Conservation (phyloP, 2,797 vertebrate genomes). For the Bradypodion pumilum region DNA sequence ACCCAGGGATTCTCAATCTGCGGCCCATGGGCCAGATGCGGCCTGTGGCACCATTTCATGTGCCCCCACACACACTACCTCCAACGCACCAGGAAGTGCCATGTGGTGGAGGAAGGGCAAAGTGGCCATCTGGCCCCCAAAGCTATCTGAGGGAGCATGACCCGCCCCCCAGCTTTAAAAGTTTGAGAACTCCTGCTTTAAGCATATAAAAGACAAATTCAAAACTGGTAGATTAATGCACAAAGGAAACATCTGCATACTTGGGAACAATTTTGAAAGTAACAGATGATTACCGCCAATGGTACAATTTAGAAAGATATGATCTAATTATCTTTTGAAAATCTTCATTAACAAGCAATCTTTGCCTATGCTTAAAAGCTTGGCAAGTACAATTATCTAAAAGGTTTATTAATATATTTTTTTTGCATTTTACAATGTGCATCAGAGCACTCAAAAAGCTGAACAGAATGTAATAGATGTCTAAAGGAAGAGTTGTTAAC, state of each 20-base stretch:
- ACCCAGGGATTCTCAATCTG: too few species aligned
- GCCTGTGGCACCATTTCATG: too few species aligned
- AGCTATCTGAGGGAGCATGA: too few species aligned
- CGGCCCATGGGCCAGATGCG: too few species aligned
- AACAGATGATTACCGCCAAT: slow-evolving; percentile 33
- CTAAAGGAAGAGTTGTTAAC: slow-evolving; percentile 16
- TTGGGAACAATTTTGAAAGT: slow-evolving; percentile 44
- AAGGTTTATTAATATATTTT: slow-evolving; percentile 30
- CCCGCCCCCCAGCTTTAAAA: too few species aligned
- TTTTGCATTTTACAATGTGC: slow-evolving; percentile 10
- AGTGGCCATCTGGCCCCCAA: too few species aligned
- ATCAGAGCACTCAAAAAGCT: slow-evolving; percentile 19
- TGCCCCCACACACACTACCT: too few species aligned
- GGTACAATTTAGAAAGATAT: slow-evolving; percentile 44
- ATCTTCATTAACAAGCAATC: slow-evolving; percentile 28
- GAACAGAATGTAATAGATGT: slow-evolving; percentile 16
- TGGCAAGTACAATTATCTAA: slow-evolving; percentile 28
- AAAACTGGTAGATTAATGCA: slow-evolving; percentile 14
- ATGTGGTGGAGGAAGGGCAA: too few species aligned
- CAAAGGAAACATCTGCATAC: slow-evolving; percentile 11
- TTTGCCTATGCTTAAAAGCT: slow-evolving; percentile 9
- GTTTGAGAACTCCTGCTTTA: too few species aligned
- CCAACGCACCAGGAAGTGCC: too few species aligned
- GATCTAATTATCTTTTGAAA: slow-evolving; percentile 37
- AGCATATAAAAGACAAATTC: slow-evolving; percentile 22